These are phyloP conservation scores for Callocephalon fimbriatum DNA, from an alignment of 2,113 vertebrate species.

Conservation along the genomic window DNA sequence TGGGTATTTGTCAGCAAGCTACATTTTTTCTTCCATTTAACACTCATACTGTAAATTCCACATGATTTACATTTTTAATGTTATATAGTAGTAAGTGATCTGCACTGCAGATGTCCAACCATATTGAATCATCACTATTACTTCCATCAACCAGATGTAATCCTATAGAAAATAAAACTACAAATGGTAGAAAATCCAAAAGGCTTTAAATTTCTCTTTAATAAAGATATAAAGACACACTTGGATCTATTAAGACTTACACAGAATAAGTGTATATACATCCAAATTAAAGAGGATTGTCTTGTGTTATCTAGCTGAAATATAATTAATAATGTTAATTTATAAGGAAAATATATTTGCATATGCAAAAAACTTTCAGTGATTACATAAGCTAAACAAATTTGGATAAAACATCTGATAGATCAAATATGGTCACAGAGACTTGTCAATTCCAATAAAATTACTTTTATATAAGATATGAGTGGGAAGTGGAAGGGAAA, in stretches of 20 bases:
- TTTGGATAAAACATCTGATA: background rate
- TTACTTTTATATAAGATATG: background rate
- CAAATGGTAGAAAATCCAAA: background rate
- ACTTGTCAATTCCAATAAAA: background rate
- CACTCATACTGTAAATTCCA: background rate
- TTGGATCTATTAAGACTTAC: background rate
- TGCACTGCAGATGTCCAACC: background rate
- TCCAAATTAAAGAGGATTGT: background rate
- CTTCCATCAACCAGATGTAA: background rate
- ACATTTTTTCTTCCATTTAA: background rate
- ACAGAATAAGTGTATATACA: rapidly evolving
- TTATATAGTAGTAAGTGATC: background rate
- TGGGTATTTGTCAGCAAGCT: background rate
- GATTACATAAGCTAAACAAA: background rate
- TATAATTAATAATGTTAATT: background rate
- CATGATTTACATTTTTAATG: background rate
- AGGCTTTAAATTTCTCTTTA: background rate
- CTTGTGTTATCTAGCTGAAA: background rate
- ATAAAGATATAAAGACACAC: background rate
- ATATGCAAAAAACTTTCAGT: background rate
- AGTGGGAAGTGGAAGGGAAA: background rate
- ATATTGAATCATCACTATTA: background rate
- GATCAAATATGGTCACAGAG: background rate
- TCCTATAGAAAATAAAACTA: background rate
- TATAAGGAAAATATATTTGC: background rate